Percentiles rank a stretch among this genome's conserved stretches.
These are phyloP conservation scores for Gnathonemus longibarbis DNA, from an alignment of 2,113 vertebrate species.

Conservation along the genomic window DNA sequence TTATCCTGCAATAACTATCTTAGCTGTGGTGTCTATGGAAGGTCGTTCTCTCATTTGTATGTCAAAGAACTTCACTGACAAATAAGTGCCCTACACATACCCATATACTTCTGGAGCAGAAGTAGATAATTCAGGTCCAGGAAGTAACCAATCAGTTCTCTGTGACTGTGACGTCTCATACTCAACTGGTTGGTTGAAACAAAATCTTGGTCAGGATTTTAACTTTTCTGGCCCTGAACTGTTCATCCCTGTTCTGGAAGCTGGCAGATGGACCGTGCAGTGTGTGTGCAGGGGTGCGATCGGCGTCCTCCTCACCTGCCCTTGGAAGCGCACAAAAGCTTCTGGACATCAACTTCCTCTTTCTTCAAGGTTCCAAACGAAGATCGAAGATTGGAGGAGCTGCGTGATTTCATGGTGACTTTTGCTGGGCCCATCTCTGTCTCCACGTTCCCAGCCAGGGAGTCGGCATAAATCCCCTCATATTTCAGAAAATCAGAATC, in stretches of 20 bases:
- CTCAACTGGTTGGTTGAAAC: neutral
- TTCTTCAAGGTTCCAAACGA: slow-evolving; percentile 76
- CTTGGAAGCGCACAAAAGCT: slow-evolving; percentile 62
- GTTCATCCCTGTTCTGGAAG: neutral
- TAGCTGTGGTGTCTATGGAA: neutral
- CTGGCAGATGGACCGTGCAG: neutral
- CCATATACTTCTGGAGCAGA: neutral
- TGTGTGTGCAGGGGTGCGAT: neutral
- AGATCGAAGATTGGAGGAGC: slow-evolving; percentile 61
- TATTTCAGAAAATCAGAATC: slow-evolving; percentile 75
- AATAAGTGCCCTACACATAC: neutral
- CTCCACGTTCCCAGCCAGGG: slow-evolving; percentile 49
- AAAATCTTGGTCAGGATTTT: neutral
- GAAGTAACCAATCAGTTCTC: neutral
- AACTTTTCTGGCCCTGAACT: neutral
- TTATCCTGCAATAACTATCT: neutral
- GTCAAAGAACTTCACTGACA: neutral
- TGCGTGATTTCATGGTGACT: slow-evolving; percentile 51
- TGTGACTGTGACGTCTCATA: neutral
- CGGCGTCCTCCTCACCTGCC: slow-evolving; percentile 56
- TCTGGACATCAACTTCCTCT: slow-evolving; percentile 72
- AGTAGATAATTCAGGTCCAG: neutral
- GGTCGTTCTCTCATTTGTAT: neutral
- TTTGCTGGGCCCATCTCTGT: slow-evolving; percentile 43
- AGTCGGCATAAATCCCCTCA: slow-evolving; percentile 58